Base-by-base conservation (phyloP, 2,113 vertebrate species). In the Pituophis catenifer region DNA sequence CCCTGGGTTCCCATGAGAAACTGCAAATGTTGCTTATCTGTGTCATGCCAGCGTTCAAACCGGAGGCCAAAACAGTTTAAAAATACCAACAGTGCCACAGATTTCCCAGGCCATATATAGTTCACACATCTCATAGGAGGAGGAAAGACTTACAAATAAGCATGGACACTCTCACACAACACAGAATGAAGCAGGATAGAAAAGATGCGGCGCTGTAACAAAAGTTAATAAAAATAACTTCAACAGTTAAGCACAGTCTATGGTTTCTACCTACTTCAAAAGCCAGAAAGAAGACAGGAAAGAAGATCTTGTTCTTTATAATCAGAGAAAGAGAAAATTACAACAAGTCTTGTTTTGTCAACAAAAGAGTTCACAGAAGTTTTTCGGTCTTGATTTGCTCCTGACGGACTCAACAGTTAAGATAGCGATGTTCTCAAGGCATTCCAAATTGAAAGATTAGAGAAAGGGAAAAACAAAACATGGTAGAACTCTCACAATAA, bases 1-100 rank as follows among this genome's bases (percentile, higher is more conserved):
- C 93, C 92, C 93, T 33, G 93, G 96, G 97, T 98, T 98, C 98
- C 98, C 98, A 98, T 96, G 98, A 98, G 98, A 98, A 98, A 98
- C 95, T 23, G 24, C 91, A 38, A 86, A 91, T 62, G 94, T 1
- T 81, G 96, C 91, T 91, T 92, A 94, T 96, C 95, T 95, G 95
- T 92, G 92, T 98, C 97, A 97, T 94, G 62, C 91, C 93, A 90
- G 95, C 94, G 91, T 96, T 96, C 93, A 94, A 95, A 96, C 94
- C 26, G 19, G 94, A 94, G 96, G 94, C 96, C 94, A 89, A 95
- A 65, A 58, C 3, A 94, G 95, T 96, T 97, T 97, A 96, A 97
- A 97, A 98, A 97, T 97, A 97, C 95, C n/a, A 95, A 52, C 94
- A 95, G 96, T 96, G 94, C 58, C 52, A 8, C 95, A 96, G 96